Base-by-base conservation (phyloP, 2,888 invertebrate species). In the Drymonia ruficornis region DNA sequence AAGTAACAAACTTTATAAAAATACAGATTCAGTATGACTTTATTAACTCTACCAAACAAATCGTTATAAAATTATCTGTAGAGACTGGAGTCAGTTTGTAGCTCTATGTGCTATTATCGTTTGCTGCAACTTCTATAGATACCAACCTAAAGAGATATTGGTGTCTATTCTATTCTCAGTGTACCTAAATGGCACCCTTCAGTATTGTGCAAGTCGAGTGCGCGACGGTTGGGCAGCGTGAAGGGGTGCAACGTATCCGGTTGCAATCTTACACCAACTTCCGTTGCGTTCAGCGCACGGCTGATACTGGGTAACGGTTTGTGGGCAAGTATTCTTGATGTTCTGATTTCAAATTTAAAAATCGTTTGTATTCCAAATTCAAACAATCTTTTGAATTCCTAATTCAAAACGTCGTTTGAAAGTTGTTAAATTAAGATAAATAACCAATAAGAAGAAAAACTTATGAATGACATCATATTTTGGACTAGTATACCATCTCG, bases 181-280 rank as follows among this genome's bases (percentile, higher is more conserved):
- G 8, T 19, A n/a, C n/a, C n/a, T n/a, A 13, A 28, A 13, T 23
- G 9, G 19, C 28, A 42, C 29, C 29, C 46, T 29, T 11, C 6
- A 45, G 69, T 58, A 78, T 77, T 82, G 78, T 78, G 75, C 78
- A 77, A 73, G 60, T 53, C 53, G 61, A 70, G 80, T 74, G 72
- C 73, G 72, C 73, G 67, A 57, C 64, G 65, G 64, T 72, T 68
- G 63, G 53, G 65, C 59, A 67, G 56, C 46, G 59, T 67, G 70
- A 83, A 87, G 80, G 87, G 89, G 87, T 88, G 83, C 79, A 70
- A 66, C 68, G 64, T 70, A 80, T 86, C 87, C 84, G 84, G 80
- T 83, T 85, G 89, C 84, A 89, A 88, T 84, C 84, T 83, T 84
- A 89, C 82, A 89, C 89, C 81, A 65, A 87, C 88, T 85, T 90